These are phyloP conservation scores for Fratercula arctica DNA, from an alignment of 2,797 vertebrate genomes.

Conservation along the genomic window DNA sequence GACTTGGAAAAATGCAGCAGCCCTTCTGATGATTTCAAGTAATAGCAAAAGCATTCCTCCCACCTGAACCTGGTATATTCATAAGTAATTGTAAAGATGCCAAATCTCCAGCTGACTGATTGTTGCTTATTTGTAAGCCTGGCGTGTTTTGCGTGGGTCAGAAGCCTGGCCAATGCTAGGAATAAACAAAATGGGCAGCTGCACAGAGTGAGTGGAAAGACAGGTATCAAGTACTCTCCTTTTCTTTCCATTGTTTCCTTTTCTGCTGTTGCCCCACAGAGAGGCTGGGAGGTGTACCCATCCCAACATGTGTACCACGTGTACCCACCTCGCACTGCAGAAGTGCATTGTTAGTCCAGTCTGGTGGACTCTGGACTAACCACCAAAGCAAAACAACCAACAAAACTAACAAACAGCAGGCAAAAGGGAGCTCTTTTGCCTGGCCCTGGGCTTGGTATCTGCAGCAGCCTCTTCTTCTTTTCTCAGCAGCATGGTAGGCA, in stretches of 20 bases:
- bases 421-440: background rate
- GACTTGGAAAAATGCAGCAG: background rate
- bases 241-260: background rate
- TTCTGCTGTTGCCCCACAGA: background rate
- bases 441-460: background rate
- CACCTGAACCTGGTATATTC: background rate
- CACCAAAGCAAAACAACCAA: no score
- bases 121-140: background rate
- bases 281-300: background rate
- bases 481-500: background rate
- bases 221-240: background rate
- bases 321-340: background rate
- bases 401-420: no score
- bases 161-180: background rate
- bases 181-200: background rate
- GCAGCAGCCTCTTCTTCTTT: background rate
- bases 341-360: background rate
- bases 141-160: background rate
- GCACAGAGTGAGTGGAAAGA: background rate
- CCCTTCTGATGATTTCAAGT: background rate
- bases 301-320: background rate
- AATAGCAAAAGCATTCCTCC: background rate
- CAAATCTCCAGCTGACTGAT: background rate
- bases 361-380: background rate
- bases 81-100: background rate